Evolutionary conservation across 2,888 invertebrate species (phyloP), one percentile per base, ranked within the genome.

Genomic region (Caenorhabditis panamensis): DNA sequence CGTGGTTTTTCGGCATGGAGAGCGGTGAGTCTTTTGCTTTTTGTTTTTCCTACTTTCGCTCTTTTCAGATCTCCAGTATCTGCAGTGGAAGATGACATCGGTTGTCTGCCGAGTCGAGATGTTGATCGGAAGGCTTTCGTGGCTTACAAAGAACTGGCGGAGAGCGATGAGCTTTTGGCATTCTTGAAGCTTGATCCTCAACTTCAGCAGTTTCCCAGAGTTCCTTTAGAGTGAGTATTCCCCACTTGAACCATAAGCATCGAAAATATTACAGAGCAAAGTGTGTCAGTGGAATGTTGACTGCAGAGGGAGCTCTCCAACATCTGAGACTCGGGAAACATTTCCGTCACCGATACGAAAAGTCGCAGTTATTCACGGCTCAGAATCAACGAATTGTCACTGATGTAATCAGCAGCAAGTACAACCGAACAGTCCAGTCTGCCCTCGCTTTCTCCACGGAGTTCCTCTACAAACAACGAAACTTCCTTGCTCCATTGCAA

Each of bases 361-460:
- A 89, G 6, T 76, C 83, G 0, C 58, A 62, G 36, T 64, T 86
- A 8, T 84, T 85, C 51, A 22, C 47, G 4, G 62, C 82, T 26
- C 79, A 82, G 26, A 62, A 75, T 36, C 75, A 76, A 41, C 20
- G 80, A 31, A 71, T 80, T 8, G 75, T 75, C 20, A 20, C 66
- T 11, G 72, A 71, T 16, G 61, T 86, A 1, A 71, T 71, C 22
- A 95, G 95, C 86, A 96, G 96, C 0, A 93, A 95, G 51, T 96
- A 95, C 91, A 92, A 96, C 0, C 93, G 97, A 88, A 97, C 97
- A 20, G 95, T 95, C 89, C 96, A 96, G 92, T 96, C 96, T 87
- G 94, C 95, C 0, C 93, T 95, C 85, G 95, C 95, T 0, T 93
- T 95, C 85, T 91, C 95, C 2, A 95, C 94, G 90, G 94, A 94